Evolutionary conservation across 1,140 invertebrate species (phyloP).

Genomic region (Diuraphis noxia): DNA sequence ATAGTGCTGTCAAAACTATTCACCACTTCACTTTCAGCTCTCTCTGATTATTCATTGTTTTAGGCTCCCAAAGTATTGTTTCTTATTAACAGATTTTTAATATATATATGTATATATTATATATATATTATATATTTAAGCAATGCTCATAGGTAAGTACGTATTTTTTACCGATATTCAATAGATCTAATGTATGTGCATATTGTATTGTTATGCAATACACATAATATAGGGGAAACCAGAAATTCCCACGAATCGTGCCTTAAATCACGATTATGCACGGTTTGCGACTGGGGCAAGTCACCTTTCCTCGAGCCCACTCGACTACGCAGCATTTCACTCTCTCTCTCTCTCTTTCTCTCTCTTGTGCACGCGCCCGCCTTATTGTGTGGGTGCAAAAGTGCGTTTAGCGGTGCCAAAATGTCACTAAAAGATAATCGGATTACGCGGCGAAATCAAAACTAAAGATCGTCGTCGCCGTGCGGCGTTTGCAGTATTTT

Average conservation of each 20-base stretch:
- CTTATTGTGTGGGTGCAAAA: neutral
- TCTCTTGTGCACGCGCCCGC: neutral
- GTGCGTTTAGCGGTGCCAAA: conserved; percentile 8
- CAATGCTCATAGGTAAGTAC: neutral
- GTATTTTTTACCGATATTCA: neutral
- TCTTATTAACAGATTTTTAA: neutral
- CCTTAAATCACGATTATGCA: conserved; percentile 25
- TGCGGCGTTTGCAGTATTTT: conserved; percentile 21
- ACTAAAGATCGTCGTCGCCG: neutral
- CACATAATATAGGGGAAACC: neutral
- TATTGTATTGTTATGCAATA: neutral
- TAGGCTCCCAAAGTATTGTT: neutral
- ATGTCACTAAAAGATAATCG: conserved; percentile 29
- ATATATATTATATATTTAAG: neutral
- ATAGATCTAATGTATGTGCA: neutral
- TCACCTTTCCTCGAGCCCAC: neutral
- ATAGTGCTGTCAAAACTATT: neutral
- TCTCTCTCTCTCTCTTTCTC: neutral
- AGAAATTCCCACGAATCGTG: conserved; percentile 31
- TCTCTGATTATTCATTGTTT: neutral
- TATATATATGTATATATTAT: neutral
- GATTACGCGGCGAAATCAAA: conserved; percentile 37
- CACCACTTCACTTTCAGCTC: neutral
- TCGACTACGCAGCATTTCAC: neutral
- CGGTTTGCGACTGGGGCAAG: neutral